These are phyloP conservation scores for Anisognathus igniventris DNA, from an alignment of 2,797 vertebrate genomes.

Conservation along the genomic window DNA sequence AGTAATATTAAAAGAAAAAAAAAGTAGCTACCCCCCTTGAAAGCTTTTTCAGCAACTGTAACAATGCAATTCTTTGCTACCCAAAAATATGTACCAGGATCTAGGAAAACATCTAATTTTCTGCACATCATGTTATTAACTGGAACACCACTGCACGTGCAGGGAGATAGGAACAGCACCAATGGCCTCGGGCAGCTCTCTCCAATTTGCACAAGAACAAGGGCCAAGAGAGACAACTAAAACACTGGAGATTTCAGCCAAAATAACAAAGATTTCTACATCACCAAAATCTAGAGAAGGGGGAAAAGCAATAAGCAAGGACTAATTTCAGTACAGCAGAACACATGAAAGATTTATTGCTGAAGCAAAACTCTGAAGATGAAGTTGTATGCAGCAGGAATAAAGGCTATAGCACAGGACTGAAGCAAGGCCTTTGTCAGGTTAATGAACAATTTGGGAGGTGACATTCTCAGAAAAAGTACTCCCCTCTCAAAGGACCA, in stretches of 20 bases:
- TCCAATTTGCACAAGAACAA: neutral
- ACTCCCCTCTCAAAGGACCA: neutral
- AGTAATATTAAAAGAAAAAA: neutral
- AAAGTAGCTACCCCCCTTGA: neutral
- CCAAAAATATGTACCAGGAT: neutral
- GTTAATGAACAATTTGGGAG: neutral
- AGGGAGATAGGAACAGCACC: neutral
- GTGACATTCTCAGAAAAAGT: neutral
- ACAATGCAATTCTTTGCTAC: neutral
- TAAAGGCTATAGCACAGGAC: neutral
- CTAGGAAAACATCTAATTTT: neutral
- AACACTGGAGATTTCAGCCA: neutral
- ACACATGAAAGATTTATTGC: slow-evolving; percentile 43
- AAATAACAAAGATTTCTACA: neutral
- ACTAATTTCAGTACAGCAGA: slow-evolving; percentile 2
- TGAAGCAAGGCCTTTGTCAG: neutral
- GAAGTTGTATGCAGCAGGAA: neutral
- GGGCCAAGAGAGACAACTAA: neutral
- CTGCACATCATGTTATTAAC: neutral
- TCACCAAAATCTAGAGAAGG: neutral
- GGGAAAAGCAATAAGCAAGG: neutral
- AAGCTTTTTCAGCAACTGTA: neutral
- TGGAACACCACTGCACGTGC: neutral
- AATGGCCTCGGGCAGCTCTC: neutral
- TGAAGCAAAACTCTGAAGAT: slow-evolving; percentile 13